Base-by-base conservation (phyloP, 2,113 vertebrate species). In the Sinocyclocheilus grahami region DNA sequence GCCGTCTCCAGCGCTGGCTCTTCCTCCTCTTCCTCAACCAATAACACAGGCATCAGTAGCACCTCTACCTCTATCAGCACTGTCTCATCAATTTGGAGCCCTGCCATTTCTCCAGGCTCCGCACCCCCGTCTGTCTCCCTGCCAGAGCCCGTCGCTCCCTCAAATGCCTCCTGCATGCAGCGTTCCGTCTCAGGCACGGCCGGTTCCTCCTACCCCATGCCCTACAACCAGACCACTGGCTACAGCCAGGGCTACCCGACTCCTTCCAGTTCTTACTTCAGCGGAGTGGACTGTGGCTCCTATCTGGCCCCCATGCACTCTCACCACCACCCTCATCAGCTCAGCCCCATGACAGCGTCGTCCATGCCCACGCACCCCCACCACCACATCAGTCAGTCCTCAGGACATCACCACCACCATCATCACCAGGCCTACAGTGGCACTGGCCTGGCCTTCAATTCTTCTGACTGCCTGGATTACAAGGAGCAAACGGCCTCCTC, bases 401-500 rank as follows among this genome's bases (percentile, higher is more conserved):
- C 97, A 0, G 96, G 95, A 81, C 97, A 97, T 93, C 97, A 97
- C 89, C 97, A 97, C 86, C 97, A 97, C 86, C 97, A 97, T 89
- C 97, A 96, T 89, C 96, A 97, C 88, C 97, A 98, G 91, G 96
- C 97, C 5, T 99, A 99, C 14, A 95, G 96, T 0, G 88, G 96
- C 86, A 91, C 97, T 0, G 93, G 95, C 85, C 95, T 98, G 91
- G 94, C 97, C 92, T 98, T 99, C 95, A 98, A 98, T 93, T 97
- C 97, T 63, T 96, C 97, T 39, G 97, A 99, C 95, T 98, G 97
- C 95, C 97, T 99, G 96, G 98, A 99, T 97, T 98, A 99, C 96
- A 99, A 99, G 96, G 98, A 99, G 89, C 97, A 97, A 58, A 95
- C 95, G 5, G 94, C 96, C 1, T 94, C 97, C 83, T 96, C 97